Evolutionary conservation across 2,797 vertebrate genomes (phyloP).

Genomic region (Microctenopoma stevenorrisi): DNA sequence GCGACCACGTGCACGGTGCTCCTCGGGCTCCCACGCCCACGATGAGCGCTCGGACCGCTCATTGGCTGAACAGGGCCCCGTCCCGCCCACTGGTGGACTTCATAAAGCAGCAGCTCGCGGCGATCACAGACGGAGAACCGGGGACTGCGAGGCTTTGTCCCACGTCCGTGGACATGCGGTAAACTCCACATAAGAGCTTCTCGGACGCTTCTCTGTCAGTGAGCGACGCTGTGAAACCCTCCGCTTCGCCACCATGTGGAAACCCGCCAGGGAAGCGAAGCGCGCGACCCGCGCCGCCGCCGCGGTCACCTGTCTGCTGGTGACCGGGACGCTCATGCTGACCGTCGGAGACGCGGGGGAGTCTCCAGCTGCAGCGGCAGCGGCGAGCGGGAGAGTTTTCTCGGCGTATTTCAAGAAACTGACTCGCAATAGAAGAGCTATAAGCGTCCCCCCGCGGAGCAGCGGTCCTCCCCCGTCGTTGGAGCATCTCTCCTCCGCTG

Average conservation of each 20-base stretch:
- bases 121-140: background rate
- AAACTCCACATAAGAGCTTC: background rate
- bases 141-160: rapidly evolving
- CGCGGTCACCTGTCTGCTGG: conserved; percentile 82
- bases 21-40: background rate
- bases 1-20: no score
- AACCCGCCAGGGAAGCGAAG: conserved; percentile 65
- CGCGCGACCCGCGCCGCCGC: conserved; percentile 77
- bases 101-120: conserved; percentile 4
- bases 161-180: conserved; percentile 3
- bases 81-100: conserved; percentile 42
- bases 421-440: conserved; percentile 81
- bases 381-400: conserved; percentile 66
- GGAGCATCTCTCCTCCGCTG: conserved; percentile 82
- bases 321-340: conserved; percentile 79
- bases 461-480: conserved; percentile 56
- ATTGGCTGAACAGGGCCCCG: conserved; percentile 6
- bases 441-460: conserved; percentile 20
- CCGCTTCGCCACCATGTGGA: conserved; percentile 75
- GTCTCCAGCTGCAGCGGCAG: background rate
- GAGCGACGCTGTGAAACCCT: conserved; percentile 4
- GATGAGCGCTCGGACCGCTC: conserved; percentile 18
- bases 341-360: conserved; percentile 56
- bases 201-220: background rate
- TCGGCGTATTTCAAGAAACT: conserved; percentile 86